Evolutionary conservation across 2,888 invertebrate genomes (phyloP), one percentile per base, ranked within the genome.

Genomic region (Ophioninae sp.): DNA sequence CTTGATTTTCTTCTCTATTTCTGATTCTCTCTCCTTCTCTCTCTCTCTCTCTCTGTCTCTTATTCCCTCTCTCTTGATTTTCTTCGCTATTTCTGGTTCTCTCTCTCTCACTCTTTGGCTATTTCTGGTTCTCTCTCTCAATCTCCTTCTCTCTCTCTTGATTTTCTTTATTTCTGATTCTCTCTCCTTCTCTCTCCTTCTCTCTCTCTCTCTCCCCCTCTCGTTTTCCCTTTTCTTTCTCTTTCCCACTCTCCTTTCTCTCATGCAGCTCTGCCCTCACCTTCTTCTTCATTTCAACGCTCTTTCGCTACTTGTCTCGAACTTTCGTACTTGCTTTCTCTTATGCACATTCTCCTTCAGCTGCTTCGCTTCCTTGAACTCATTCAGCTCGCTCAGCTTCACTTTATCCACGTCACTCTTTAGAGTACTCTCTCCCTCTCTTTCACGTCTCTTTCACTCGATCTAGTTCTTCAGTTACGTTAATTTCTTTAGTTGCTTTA

Each of bases 141-240:
- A 64, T 20, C 30, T 79, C 64, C 75, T 77, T 80, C 79, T 83
- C 59, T 30, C 69, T 39, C 61, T 23, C 37, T 39, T 58, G n/a
- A n/a, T n/a, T n/a, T n/a, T n/a, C n/a, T n/a, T n/a, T n/a, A n/a
- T 59, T 10, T 59, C n/a, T 20, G 3, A 8, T 59, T 58, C 73
- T 76, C 83, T 82, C 85, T 83, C 77, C 64, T 20, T 20, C 71
- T 59, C 86, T 81, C 79, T 81, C 81, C 82, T 65, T 84, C 85
- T 79, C 72, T 79, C 13, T 83, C 80, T 85, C 82, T 79, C 67
- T 23, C 22, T 80, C 63, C 76, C 77, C 82, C 79, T 84, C 51
- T 30, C 69, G 22, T 44, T 23, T 22, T 30, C 63, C 73, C 37
- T 69, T 22, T 69, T 81, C 72, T 79, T 64, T 75, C 75, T 77